phyloP scores from a whole-genome alignment of 2,888 invertebrate genomes.

The Andrena fulva region DNA sequence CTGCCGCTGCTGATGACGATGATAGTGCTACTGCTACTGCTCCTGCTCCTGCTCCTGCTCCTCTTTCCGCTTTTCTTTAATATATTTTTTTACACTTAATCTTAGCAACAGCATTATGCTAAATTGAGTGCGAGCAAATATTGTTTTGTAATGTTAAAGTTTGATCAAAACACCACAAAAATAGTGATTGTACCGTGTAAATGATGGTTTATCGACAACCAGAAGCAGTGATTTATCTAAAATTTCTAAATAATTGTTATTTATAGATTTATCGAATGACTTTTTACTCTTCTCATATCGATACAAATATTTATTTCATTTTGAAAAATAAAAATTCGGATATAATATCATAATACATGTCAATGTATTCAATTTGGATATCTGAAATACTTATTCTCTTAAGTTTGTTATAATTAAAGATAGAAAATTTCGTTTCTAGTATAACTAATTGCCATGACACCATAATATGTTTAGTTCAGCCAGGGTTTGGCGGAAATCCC shows the following conservation, averaged over 20 bases:
- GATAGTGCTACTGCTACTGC: neutral
- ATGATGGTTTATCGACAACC: no score
- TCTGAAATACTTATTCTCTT: neutral
- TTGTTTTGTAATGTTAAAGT: neutral
- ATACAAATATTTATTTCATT: neutral
- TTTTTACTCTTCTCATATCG: neutral
- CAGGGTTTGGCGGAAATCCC: no score
- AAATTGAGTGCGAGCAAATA: neutral
- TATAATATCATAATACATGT: neutral
- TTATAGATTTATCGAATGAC: neutral
- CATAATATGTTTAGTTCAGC: conserved; percentile 2
- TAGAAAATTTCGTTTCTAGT: neutral
- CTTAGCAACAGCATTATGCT: neutral
- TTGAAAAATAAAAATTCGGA: neutral
- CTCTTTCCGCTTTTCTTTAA: neutral
- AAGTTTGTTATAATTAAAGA: neutral
- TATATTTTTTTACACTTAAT: neutral
- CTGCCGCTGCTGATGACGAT: neutral
- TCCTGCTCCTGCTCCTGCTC: neutral
- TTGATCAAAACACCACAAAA: neutral
- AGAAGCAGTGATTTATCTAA: no score
- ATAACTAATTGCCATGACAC: neutral
- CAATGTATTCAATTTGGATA: neutral
- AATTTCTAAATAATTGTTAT: no score
- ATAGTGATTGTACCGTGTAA: neutral